Conservation (phyloP, 1,140 invertebrate genomes). For the Yoshiicerus persimilis region DNA sequence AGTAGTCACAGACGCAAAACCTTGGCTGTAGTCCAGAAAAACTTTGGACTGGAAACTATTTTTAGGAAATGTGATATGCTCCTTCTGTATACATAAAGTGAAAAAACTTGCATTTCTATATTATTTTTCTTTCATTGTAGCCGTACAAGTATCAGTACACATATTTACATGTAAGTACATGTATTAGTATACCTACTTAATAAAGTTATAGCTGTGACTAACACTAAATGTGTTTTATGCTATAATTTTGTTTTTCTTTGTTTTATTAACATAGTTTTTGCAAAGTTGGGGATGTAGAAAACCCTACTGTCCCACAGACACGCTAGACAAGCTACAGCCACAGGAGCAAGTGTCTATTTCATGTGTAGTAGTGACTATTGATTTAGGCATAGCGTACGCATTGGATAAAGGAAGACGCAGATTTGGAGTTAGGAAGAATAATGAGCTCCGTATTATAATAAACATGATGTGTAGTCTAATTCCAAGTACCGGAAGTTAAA, state of each 20-base stretch:
- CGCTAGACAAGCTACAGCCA: background rate
- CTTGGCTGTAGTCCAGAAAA: constrained; percentile 4
- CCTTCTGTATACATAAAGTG: background rate
- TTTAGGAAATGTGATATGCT: background rate
- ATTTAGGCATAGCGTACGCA: background rate
- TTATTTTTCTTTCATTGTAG: background rate
- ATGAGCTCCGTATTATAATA: background rate
- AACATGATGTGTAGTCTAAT: constrained; percentile 13
- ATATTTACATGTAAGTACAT: background rate
- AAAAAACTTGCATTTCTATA: background rate
- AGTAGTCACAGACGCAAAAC: background rate
- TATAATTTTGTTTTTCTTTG: background rate
- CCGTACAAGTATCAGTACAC: background rate
- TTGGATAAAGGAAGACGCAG: background rate
- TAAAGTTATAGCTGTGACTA: background rate
- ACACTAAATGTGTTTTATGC: background rate
- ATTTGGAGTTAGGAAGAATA: background rate
- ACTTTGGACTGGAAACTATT: constrained; percentile 6
- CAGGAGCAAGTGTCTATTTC: background rate
- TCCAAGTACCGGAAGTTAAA: constrained; percentile 8
- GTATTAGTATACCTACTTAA: background rate
- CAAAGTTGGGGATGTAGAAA: background rate
- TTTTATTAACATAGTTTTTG: background rate
- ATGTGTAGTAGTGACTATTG: background rate
- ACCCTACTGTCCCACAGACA: no score